A percentile compares a stretch with the other conserved stretches of the same genome.
These are phyloP conservation scores for Argya squamiceps DNA, from an alignment of 2,797 vertebrate genomes.

Conservation along the genomic window DNA sequence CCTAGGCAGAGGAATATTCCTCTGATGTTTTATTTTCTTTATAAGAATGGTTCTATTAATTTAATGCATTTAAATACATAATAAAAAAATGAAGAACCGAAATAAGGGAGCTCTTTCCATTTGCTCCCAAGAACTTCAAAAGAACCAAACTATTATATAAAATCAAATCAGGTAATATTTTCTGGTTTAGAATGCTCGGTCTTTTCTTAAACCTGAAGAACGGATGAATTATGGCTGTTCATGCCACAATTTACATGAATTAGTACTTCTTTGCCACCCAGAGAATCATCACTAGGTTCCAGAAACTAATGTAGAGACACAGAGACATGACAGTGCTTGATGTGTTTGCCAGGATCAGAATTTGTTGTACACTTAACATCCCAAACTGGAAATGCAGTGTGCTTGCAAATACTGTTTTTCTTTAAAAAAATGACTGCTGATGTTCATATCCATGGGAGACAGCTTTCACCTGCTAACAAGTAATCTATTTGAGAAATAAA, in stretches of 20 bases:
- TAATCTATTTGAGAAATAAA: neutral
- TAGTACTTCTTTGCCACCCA: neutral
- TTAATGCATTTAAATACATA: neutral
- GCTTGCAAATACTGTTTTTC: neutral
- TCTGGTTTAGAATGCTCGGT: neutral
- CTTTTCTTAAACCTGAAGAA: neutral
- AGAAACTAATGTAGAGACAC: neutral
- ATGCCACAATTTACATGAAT: neutral
- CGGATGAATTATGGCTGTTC: neutral
- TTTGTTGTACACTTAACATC: neutral
- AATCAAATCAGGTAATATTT: neutral
- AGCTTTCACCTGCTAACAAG: neutral
- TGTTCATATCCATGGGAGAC: neutral
- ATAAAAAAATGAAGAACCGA: neutral
- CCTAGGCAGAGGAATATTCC: neutral
- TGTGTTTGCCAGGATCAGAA: neutral
- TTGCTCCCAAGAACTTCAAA: neutral
- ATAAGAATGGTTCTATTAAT: neutral
- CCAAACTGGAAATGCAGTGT: neutral
- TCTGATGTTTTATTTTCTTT: conserved; percentile 12
- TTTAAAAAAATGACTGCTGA: neutral
- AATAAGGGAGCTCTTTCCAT: neutral
- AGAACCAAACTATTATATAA: neutral
- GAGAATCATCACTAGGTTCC: neutral
- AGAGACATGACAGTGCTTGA: neutral